Conservation (phyloP, 2,797 vertebrate species). For the Enteromius treurensis region DNA sequence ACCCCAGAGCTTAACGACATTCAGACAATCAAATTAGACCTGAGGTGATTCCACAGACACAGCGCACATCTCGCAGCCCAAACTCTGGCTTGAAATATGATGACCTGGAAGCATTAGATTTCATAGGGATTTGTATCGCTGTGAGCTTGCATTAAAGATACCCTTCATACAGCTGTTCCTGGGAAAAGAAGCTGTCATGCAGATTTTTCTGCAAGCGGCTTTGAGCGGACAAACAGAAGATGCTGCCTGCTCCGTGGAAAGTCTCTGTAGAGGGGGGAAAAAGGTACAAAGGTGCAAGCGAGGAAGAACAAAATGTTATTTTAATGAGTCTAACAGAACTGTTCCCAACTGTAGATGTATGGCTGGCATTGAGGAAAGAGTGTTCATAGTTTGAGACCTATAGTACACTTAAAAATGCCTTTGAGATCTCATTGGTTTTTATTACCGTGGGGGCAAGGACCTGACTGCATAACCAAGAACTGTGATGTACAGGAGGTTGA, state of each 20-base stretch:
- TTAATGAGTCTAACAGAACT: slow-evolving; percentile 30
- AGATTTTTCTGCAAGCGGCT: slow-evolving; percentile 49
- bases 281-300: not conserved
- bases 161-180: slow-evolving; percentile 36
- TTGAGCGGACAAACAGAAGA: slow-evolving; percentile 22
- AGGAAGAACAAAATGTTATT: slow-evolving; percentile 21
- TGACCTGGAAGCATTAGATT: slow-evolving; percentile 39
- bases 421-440: slow-evolving; percentile 35
- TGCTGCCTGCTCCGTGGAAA: slow-evolving; percentile 7
- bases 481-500: not conserved
- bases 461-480: slow-evolving; percentile 15
- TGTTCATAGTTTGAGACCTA: slow-evolving; percentile 15
- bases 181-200: slow-evolving; percentile 43
- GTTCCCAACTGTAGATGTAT: not conserved
- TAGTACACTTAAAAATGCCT: not conserved
- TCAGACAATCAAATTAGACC: slow-evolving; percentile 17
- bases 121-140: slow-evolving; percentile 45
- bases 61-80: not conserved
- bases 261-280: not conserved
- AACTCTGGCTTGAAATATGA: slow-evolving; percentile 27
- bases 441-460: not conserved
- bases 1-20: not conserved
- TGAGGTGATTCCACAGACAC: slow-evolving; percentile 15
- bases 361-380: slow-evolving; percentile 6
- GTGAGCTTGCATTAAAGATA: slow-evolving; percentile 46